phyloP scores from a whole-genome alignment of 2,797 vertebrate genomes.

The Dryobates pubescens region DNA sequence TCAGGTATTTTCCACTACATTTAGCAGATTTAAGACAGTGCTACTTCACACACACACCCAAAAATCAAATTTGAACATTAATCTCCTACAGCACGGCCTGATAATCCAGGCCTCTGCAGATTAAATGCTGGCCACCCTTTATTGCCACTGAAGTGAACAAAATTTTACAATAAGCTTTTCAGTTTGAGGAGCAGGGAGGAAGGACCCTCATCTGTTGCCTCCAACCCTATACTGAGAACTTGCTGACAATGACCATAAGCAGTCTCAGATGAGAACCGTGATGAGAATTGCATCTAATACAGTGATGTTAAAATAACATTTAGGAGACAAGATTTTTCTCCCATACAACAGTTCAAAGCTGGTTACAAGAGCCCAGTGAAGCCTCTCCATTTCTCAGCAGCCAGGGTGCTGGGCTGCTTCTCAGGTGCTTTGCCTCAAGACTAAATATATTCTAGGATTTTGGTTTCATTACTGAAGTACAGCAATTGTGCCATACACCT shows the following conservation, averaged over 20 bases:
- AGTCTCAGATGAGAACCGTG: not conserved
- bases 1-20: not conserved
- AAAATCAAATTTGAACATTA: not conserved
- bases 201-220: not conserved
- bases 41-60: not conserved
- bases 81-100: not conserved
- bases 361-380: not conserved
- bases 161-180: conserved; percentile 7
- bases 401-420: not conserved
- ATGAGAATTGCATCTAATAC: not conserved
- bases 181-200: not conserved
- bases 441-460: not conserved
- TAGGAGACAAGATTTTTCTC: not conserved
- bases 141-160: not conserved
- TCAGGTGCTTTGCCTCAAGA: not conserved
- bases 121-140: not conserved
- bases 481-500: not conserved
- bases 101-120: not conserved
- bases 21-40: not conserved
- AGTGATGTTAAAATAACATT: not conserved
- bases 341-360: not conserved
- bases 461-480: not conserved
- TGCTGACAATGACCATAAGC: not conserved
- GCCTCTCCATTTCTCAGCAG: not conserved
- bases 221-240: not conserved